Base-by-base conservation (phyloP, 2,888 invertebrate genomes). In the Harmothoe impar region DNA sequence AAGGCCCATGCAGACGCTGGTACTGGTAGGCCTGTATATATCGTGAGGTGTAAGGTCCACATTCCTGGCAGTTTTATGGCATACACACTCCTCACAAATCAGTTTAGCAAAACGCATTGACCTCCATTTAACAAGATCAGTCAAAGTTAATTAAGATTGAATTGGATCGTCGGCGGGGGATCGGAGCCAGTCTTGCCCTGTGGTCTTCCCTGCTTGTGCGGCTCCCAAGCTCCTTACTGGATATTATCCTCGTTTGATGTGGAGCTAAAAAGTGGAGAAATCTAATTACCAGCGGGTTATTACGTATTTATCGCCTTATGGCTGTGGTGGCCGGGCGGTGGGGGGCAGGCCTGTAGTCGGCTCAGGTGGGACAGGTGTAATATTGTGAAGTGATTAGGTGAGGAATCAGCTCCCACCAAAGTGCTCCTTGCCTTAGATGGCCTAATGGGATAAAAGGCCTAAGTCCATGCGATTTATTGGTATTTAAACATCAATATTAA, bases 401-500 rank as follows among this genome's bases (percentile, higher is more conserved):
- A 29, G 51, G n/a, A 84, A 84, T 84, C 84, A 51, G 51, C 84
- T 35, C 43, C 12, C 43, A 84, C 43, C 81, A 35, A 84, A 84
- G 43, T 51, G 43, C 3, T 84, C 43, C 43, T 84, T 84, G 84
- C 43, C 84, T 33, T n/a, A 43, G 35, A 10, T 29, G 7, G 29
- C 31, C 72, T 84, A 84, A 84, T 84, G 84, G 84, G 84, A 84
- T 84, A 84, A 84, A 25, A 23, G 51, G 23, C 25, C 25, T 51
- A 84, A 35, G 51, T 51, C 43, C 15, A 84, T 43, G 84, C 7
- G 72, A 72, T 84, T 84, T 84, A 84, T 84, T 84, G 84, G 84
- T 84, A 84, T 84, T 84, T 84, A 84, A 84, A 84, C 84, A 51
- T 84, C 84, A 84, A 84, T 84, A 51, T 84, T 51, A 84, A 84